Evolutionary conservation across 2,797 vertebrate genomes (phyloP).

Genomic region (Rhinella marina): DNA sequence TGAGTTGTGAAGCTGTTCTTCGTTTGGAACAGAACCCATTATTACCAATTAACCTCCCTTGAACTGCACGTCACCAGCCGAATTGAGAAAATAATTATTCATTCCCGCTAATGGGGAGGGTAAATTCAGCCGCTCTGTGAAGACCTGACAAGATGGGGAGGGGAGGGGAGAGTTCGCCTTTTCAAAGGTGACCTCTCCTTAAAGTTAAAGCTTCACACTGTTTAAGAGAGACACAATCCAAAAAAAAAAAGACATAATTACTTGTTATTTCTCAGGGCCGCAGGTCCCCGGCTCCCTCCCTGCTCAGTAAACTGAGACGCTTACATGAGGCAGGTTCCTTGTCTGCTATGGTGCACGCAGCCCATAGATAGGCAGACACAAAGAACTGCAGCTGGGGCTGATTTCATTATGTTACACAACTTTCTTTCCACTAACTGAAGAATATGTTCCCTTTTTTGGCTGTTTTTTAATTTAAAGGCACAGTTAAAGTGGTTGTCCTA

Average conservation of each 20-base stretch:
- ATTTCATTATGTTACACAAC: constrained; percentile 7
- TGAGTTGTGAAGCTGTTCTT: constrained; percentile 60
- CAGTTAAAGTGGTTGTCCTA: too few species aligned
- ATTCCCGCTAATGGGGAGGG: constrained; percentile 63
- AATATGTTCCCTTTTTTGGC: background rate
- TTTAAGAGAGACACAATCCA: constrained; percentile 50
- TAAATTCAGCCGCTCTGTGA: constrained; percentile 60
- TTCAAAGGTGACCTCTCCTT: constrained; percentile 63
- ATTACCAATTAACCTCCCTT: constrained; percentile 63
- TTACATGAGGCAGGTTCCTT: constrained; percentile 42
- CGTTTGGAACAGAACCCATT: constrained; percentile 63
- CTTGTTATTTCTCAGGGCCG: constrained; percentile 50
- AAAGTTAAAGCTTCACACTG: constrained; percentile 61
- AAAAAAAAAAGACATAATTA: constrained; percentile 59
- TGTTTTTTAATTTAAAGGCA: background rate
- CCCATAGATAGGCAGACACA: constrained; percentile 45
- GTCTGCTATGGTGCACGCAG: constrained; percentile 3
- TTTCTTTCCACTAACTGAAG: background rate
- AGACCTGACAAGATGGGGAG: constrained; percentile 54
- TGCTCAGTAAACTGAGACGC: constrained; percentile 46
- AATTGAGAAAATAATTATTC: constrained; percentile 64
- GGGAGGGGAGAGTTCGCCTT: constrained; percentile 55
- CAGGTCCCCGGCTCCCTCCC: constrained; percentile 38
- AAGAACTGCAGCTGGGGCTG: constrained; percentile 6
- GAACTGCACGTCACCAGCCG: constrained; percentile 61